phyloP scores from a whole-genome alignment of 2,888 invertebrate genomes.

The Taphrorychus bicolor region DNA sequence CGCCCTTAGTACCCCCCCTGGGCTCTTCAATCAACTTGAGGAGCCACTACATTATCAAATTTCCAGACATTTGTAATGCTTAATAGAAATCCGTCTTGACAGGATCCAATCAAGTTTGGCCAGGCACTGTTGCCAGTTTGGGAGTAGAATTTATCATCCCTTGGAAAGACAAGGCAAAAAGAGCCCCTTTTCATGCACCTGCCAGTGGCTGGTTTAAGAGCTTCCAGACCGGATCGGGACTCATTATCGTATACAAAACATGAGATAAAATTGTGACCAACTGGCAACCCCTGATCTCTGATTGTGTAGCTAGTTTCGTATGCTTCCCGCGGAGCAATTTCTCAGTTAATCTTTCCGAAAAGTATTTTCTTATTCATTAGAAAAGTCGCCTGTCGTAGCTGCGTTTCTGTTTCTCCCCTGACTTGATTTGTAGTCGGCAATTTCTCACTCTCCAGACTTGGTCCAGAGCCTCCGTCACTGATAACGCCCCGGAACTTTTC shows the following conservation, averaged over 20 bases:
- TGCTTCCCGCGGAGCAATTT: constrained; percentile 21
- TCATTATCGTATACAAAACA: no score
- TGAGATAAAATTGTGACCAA: no score
- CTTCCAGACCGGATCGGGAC: no score
- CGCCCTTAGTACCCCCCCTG: not conserved
- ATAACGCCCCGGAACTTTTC: constrained; percentile 24
- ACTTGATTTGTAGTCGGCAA: constrained; percentile 39
- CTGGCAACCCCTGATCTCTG: constrained; percentile 9
- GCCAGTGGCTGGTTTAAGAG: no score
- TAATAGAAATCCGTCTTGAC: not conserved
- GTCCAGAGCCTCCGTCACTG: constrained; percentile 7
- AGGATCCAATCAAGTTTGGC: no score
- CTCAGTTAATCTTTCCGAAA: constrained; percentile 31
- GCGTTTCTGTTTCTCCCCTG: constrained; percentile 26
- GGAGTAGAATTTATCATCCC: no score
- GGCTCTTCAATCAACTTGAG: not conserved
- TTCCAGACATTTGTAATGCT: not conserved
- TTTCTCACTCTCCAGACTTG: constrained; percentile 32
- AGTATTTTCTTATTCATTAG: constrained; percentile 40
- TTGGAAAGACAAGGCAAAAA: no score
- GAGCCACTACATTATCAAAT: not conserved
- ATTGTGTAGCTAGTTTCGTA: constrained; percentile 17
- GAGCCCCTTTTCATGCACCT: no score
- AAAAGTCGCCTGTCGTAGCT: constrained; percentile 29
- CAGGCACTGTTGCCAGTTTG: no score